Percentiles rank a stretch among this genome's conserved stretches.
Conservation (phyloP, 2,888 invertebrate genomes). For the Petrolisthes cinctipes region DNA sequence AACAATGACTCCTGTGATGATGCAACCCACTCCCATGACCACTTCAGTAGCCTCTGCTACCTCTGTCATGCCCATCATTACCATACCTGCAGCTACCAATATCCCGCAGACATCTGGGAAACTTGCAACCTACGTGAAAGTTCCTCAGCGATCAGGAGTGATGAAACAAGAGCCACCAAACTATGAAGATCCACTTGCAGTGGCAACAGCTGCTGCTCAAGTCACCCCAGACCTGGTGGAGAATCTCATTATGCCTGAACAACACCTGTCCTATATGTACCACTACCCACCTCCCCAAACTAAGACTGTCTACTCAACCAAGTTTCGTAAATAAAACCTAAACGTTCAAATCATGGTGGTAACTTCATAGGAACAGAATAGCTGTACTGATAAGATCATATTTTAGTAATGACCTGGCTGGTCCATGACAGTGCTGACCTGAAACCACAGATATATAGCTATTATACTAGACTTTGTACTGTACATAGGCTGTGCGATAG, state of each 20-base stretch:
- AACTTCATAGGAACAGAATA: too few relatives aligned
- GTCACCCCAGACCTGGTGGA: conserved; percentile 56
- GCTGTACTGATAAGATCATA: too few relatives aligned
- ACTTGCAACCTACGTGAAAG: conserved; percentile 44
- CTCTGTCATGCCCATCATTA: conserved; percentile 37
- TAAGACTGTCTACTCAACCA: conserved; percentile 24
- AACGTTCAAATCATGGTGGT: too few relatives aligned
- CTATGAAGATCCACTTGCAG: conserved; percentile 51
- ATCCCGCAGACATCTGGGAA: conserved; percentile 49
- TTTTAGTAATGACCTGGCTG: too few relatives aligned
- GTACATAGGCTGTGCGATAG: too few relatives aligned
- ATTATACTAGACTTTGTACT: too few relatives aligned
- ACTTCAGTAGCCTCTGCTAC: conserved; percentile 26
- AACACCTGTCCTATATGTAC: conserved; percentile 32
- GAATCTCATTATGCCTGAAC: conserved; percentile 46
- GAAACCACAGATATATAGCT: too few relatives aligned
- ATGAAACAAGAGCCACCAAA: conserved; percentile 38
- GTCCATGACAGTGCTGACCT: too few relatives aligned
- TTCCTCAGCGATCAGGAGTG: conserved; percentile 40
- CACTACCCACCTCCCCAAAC: conserved; percentile 3
- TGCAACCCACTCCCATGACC: conserved; percentile 10
- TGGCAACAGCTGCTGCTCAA: conserved; percentile 60
- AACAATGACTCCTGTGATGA: conserved; percentile 17
- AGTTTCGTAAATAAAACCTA: conserved; percentile 28
- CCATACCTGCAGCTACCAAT: conserved; percentile 31